Base-by-base conservation (phyloP, 1,140 invertebrate species). In the Medauroidea extradentata region DNA sequence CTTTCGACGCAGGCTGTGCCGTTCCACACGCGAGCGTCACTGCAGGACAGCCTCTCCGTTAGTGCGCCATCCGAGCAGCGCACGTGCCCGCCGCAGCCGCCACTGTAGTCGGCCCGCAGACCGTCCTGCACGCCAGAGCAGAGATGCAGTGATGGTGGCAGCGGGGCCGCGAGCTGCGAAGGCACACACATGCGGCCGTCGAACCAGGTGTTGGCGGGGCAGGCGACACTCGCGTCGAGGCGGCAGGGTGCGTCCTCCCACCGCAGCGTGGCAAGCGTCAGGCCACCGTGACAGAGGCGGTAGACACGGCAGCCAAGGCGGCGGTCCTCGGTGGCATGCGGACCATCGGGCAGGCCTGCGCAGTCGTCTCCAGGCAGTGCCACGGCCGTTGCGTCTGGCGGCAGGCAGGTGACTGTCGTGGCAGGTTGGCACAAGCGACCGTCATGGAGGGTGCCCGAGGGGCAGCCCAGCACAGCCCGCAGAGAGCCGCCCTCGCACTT, bases 201-300 rank as follows among this genome's bases (percentile, higher is more conserved):
- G 63, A 79, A 80, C 25, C 78, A 56, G 18, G 73, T 65, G 3
- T 76, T 76, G 1, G 70, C 65, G 21, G 78, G 74, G 63, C 80
- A 82, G 13, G 65, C 25, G 25, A 64, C 59, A 13, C 29, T 24
- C 27, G n/a, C 14, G 27, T 29, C 21, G 24, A 52, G n/a, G n/a
- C n/a, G n/a, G 29, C 29, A 34, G 29, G 29, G 29, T 7, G 29
- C 29, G 29, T 11, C 29, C 29, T 34, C 29, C 29, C 29, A 34
- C 5, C 29, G n/a, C 34, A 46, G 44, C 44, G 24, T 46, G 24
- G 44, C 44, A 5, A 46, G 18, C 18, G 44, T 44, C 8, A 8
- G 44, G 18, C 44, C 56, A 8, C 14, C 39, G 16, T 13, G 11
- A 23, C 56, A 57, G 11, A 50, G 24, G 24, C 25, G 21, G 21